phyloP scores from a whole-genome alignment of 2,113 vertebrate species.

The Symphodus melops region DNA sequence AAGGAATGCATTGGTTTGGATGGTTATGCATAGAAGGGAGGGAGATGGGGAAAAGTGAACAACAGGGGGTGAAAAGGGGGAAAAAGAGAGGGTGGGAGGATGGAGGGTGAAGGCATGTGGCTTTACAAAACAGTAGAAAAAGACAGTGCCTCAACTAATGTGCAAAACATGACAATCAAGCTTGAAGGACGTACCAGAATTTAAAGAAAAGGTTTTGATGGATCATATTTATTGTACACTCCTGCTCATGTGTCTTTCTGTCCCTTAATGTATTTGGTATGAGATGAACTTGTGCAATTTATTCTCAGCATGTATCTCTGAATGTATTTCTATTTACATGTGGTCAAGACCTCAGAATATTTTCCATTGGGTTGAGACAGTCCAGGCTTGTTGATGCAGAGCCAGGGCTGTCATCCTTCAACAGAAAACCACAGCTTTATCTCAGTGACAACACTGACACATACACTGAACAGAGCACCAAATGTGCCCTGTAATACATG shows the following conservation, averaged over 20 bases:
- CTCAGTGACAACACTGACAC: slow-evolving; percentile 66
- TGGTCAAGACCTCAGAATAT: slow-evolving; percentile 15
- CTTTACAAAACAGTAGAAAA: slow-evolving; percentile 8
- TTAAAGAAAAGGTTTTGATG: background rate
- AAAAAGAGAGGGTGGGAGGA: background rate
- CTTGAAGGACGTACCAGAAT: background rate
- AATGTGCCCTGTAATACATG: slow-evolving; percentile 52
- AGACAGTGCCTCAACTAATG: background rate
- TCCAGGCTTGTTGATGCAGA: slow-evolving; percentile 46
- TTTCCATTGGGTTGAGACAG: slow-evolving; percentile 36
- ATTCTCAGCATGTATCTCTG: background rate
- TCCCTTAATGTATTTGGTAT: background rate
- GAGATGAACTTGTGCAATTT: slow-evolving; percentile 11
- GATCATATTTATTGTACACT: background rate
- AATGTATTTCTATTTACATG: slow-evolving; percentile 19
- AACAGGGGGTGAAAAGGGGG: background rate
- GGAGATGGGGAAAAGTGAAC: slow-evolving; percentile 4
- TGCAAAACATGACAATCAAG: slow-evolving; percentile 13
- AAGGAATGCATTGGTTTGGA: slow-evolving; percentile 57
- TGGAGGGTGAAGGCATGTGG: slow-evolving; percentile 6
- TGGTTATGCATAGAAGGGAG: slow-evolving; percentile 21
- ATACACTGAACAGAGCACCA: slow-evolving; percentile 59
- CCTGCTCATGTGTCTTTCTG: background rate
- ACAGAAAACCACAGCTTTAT: slow-evolving; percentile 71
- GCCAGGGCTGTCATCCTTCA: slow-evolving; percentile 50